phyloP scores from a whole-genome alignment of 2,797 vertebrate genomes.

The Molossus alvarezi region DNA sequence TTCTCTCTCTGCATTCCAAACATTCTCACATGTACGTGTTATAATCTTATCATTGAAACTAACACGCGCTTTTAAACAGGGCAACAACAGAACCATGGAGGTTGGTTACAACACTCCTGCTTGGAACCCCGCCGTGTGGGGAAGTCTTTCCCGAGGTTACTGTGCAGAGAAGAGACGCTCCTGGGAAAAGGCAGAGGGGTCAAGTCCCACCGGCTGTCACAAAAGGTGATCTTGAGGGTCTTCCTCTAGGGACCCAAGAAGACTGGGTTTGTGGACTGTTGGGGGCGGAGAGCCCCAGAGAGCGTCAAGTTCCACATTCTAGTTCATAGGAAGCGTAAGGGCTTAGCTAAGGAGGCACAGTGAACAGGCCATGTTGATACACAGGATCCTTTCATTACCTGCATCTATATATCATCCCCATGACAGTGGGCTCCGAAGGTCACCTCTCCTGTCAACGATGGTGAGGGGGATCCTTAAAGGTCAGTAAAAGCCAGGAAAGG shows the following conservation, averaged over 20 bases:
- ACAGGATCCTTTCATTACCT: neutral
- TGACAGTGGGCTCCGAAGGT: neutral
- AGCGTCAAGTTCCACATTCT: neutral
- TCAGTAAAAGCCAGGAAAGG: slow-evolving; percentile 1
- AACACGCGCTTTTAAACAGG: neutral
- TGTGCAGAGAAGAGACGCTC: neutral
- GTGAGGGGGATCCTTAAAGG: neutral
- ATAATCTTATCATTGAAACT: neutral
- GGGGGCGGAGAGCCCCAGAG: neutral
- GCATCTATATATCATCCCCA: neutral
- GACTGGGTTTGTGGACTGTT: neutral
- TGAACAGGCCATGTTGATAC: neutral
- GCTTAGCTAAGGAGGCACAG: neutral
- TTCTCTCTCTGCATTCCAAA: slow-evolving; percentile 4
- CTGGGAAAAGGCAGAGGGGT: fast-evolving
- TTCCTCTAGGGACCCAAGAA: neutral
- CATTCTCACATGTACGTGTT: neutral
- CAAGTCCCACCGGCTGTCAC: fast-evolving
- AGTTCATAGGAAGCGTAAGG: neutral
- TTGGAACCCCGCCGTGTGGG: neutral
- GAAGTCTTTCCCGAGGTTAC: neutral
- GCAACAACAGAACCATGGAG: neutral
- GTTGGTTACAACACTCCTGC: neutral
- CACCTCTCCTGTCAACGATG: neutral
- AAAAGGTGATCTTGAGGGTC: neutral